A percentile compares a stretch with the other conserved stretches of the same genome.
Evolutionary conservation across 2,113 vertebrate species (phyloP).

Genomic region (Tauraco erythrolophus): DNA sequence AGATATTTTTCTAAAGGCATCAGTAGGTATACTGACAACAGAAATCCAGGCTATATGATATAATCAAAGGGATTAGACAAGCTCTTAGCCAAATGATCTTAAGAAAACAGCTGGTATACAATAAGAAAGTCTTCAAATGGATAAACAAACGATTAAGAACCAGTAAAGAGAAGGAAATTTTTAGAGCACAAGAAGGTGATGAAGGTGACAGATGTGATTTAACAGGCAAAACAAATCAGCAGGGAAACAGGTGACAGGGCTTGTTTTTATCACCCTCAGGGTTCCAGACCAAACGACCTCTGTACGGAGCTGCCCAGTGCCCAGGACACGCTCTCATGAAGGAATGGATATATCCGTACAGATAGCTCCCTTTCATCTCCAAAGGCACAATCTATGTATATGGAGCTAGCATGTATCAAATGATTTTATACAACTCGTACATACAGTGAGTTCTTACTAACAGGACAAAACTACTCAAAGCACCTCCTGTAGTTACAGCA

Average conservation of each 20-base stretch:
- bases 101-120: neutral
- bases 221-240: neutral
- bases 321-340: rapidly evolving
- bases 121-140: neutral
- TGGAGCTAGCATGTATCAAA: neutral
- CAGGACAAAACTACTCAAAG: neutral
- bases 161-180: neutral
- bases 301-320: neutral
- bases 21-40: neutral
- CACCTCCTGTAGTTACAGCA: neutral
- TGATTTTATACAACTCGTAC: neutral
- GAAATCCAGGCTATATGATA: neutral
- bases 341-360: rapidly evolving
- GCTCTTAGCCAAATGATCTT: neutral
- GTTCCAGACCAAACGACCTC: neutral
- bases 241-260: neutral
- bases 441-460: neutral
- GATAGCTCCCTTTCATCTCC: neutral
- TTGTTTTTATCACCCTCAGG: neutral
- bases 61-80: neutral
- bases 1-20: neutral
- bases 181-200: neutral
- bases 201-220: neutral
- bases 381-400: neutral
- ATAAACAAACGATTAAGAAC: neutral